Evolutionary conservation across 2,888 invertebrate species (phyloP), one percentile per base, ranked within the genome.

Genomic region (Ditylenchus weischeri): DNA sequence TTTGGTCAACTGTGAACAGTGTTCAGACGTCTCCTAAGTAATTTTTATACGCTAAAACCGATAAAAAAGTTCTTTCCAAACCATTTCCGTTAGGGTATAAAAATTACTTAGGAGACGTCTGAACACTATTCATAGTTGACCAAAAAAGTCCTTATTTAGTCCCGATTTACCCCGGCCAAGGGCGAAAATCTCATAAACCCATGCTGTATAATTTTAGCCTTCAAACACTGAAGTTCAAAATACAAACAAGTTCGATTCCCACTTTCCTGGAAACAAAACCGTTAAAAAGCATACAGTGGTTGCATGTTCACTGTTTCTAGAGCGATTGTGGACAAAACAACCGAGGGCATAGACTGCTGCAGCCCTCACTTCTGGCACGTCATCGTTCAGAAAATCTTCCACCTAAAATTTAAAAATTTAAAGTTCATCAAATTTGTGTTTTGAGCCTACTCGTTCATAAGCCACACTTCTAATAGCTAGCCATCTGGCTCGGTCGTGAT

Each of bases 321-420:
- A 76, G 13, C 76, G 68, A 69, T 83, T 83, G 51, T 76, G 72
- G 15, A 83, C 71, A 18, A 83, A 71, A 69, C 78, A 76, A 47
- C 95, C 96, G 71, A 98, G 86, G 18, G 96, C 95, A 86, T 90
- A 94, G 7, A 94, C 93, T 58, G 91, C 90, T 0, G 94, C 91
- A 15, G 94, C 93, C 68, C 96, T 88, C 59, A 91, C 93, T 88
- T 95, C 94, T 0, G 95, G 92, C 57, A 89, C 88, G 2, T 88
- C 87, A 85, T 94, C 93, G 69, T 87, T 68, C 62, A 82, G 62
- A 57, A 79, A 78, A 10, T 72, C 69, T 43, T 73, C 51, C n/a
- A 81, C 79, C 74, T 78, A 35, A n/a, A 49, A 23, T 36, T 51
- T 6, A 19, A 15, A 4, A 18, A 62, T 8, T n/a, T 3, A 18